Evolutionary conservation across 2,113 vertebrate species (phyloP).

Genomic region (Chaetops frenatus): DNA sequence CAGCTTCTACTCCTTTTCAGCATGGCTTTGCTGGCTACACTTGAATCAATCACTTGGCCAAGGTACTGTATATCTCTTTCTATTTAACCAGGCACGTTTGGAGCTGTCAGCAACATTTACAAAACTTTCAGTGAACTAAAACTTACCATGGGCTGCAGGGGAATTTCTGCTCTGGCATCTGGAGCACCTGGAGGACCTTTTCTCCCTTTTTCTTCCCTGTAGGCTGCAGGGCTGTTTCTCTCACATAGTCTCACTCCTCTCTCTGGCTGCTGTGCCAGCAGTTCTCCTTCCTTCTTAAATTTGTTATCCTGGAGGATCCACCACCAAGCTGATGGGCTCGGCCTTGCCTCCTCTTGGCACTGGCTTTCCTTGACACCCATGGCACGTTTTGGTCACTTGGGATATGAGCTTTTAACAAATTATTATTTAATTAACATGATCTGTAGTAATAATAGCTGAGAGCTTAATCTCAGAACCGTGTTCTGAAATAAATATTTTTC

Average conservation of each 20-base stretch:
- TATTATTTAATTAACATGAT: not conserved
- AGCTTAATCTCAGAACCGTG: accelerated
- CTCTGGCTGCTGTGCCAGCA: not conserved
- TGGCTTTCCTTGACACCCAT: not conserved
- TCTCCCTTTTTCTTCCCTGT: not conserved
- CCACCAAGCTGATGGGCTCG: accelerated
- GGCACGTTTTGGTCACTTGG: not conserved
- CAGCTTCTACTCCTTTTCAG: not conserved
- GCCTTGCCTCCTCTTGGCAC: not conserved
- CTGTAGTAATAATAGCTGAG: not conserved
- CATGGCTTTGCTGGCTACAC: not conserved
- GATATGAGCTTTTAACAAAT: not conserved
- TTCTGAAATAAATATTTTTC: not conserved
- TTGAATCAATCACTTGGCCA: not conserved
- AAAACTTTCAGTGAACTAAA: not conserved
- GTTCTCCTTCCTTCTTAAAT: not conserved
- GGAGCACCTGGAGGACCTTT: not conserved
- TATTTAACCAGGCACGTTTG: not conserved
- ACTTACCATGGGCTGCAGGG: accelerated
- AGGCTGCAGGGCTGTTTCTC: not conserved
- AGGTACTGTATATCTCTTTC: not conserved
- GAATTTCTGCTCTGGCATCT: not conserved
- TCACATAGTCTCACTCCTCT: not conserved
- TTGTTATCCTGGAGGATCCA: not conserved
- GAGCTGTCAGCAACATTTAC: not conserved